A percentile compares a stretch with the other conserved stretches of the same genome.
Evolutionary conservation across 2,888 invertebrate species (phyloP).

Genomic region (Drosophila stalkeri): DNA sequence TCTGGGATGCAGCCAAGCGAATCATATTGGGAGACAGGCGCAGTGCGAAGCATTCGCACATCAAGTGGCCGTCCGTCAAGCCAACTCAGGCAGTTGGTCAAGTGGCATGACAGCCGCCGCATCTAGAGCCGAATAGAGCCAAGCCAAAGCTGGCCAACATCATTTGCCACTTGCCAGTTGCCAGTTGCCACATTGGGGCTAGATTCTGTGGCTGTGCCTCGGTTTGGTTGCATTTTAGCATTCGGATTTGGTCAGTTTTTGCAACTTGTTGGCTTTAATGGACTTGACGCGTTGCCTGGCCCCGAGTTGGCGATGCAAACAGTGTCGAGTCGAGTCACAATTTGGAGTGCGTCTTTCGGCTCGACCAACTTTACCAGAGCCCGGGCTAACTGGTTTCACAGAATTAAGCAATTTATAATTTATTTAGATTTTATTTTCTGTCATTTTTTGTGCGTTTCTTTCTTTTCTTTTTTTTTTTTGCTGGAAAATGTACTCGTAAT

Average conservation of each 20-base stretch:
- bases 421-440: constrained; percentile 14
- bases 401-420: constrained; percentile 61
- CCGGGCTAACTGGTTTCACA: constrained; percentile 44
- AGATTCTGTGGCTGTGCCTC: constrained; percentile 3
- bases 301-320: constrained; percentile 40
- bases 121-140: constrained; percentile 26
- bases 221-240: constrained; percentile 49
- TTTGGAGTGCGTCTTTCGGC: constrained; percentile 30
- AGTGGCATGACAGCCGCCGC: constrained; percentile 66
- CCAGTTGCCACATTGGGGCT: constrained; percentile 31
- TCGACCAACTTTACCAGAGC: constrained; percentile 34
- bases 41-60: constrained; percentile 35
- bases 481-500: constrained; percentile 54
- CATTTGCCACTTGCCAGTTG: constrained; percentile 67
- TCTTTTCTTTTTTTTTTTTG: constrained; percentile 7
- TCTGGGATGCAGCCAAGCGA: constrained; percentile 12
- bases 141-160: constrained; percentile 43
- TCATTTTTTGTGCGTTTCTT: background rate
- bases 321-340: constrained; percentile 4
- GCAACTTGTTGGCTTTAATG: constrained; percentile 69
- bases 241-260: constrained; percentile 66
- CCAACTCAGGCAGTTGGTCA: constrained; percentile 54
- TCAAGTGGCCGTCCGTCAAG: constrained; percentile 30
- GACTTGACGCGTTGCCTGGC: constrained; percentile 56
- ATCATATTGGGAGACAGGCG: constrained; percentile 26